phyloP scores from a whole-genome alignment of 2,113 vertebrate genomes.

The Hemibagrus wyckioides region DNA sequence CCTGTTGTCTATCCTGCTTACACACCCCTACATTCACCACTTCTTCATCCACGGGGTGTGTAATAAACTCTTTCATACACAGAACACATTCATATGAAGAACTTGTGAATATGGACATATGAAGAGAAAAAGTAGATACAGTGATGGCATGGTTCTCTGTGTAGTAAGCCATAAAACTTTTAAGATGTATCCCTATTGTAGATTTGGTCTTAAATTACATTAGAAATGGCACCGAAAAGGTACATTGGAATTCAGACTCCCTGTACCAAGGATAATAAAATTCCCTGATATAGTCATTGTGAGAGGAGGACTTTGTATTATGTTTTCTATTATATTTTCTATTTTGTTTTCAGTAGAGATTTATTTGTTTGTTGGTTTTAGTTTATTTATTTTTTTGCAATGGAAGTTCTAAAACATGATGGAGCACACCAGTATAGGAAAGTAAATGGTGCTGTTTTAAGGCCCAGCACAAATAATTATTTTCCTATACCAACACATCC shows the following conservation, averaged over 20 bases:
- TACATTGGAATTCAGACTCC: neutral
- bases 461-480: neutral
- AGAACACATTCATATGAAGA: neutral
- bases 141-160: neutral
- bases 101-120: no score
- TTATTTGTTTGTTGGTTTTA: neutral
- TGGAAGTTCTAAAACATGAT: neutral
- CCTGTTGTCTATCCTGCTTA: neutral
- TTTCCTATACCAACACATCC: neutral
- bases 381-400: neutral
- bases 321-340: neutral
- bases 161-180: neutral
- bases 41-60: neutral
- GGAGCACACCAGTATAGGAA: neutral
- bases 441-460: neutral
- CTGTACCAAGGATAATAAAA: neutral
- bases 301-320: neutral
- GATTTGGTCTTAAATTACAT: neutral
- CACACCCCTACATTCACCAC: neutral
- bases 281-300: neutral
- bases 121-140: neutral
- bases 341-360: conserved; percentile 1
- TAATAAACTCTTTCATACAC: neutral
- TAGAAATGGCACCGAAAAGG: neutral
- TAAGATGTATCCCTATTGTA: neutral